phyloP scores from a whole-genome alignment of 2,113 vertebrate species.

The Ariopsis seemanni region DNA sequence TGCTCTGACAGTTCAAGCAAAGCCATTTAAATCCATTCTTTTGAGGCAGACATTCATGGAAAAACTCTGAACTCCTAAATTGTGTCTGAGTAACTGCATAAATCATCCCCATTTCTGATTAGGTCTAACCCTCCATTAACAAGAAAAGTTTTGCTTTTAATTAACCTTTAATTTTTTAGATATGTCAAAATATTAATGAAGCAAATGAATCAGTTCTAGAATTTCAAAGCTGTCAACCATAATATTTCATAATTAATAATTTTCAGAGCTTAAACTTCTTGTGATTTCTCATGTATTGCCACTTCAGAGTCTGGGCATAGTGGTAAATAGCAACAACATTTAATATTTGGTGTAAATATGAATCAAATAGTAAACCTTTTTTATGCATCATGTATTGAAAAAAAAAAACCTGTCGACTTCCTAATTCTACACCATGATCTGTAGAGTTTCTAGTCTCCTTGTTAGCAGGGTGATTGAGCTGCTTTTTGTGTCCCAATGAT shows the following conservation, averaged over 20 bases:
- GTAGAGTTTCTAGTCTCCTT: neutral
- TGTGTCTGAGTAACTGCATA: neutral
- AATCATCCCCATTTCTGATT: conserved; percentile 5
- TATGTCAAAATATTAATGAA: conserved; percentile 7
- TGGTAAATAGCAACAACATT: neutral
- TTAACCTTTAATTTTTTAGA: neutral
- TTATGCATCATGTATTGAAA: neutral
- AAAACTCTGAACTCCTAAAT: neutral
- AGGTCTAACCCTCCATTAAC: neutral
- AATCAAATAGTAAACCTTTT: neutral
- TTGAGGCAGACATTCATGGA: conserved; percentile 7
- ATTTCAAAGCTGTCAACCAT: neutral
- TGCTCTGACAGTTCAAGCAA: conserved; percentile 15
- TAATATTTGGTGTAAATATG: neutral
- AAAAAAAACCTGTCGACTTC: neutral
- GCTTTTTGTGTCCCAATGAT: neutral
- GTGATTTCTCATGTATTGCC: conserved; percentile 2
- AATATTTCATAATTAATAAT: neutral
- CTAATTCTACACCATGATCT: neutral
- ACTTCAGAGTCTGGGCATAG: neutral
- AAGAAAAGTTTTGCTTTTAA: conserved; percentile 4
- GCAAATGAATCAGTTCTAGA: neutral
- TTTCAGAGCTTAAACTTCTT: neutral
- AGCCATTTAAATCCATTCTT: conserved; percentile 8
- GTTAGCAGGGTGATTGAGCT: neutral